phyloP scores from a whole-genome alignment of 2,113 vertebrate species.

The Capricornis sumatraensis region DNA sequence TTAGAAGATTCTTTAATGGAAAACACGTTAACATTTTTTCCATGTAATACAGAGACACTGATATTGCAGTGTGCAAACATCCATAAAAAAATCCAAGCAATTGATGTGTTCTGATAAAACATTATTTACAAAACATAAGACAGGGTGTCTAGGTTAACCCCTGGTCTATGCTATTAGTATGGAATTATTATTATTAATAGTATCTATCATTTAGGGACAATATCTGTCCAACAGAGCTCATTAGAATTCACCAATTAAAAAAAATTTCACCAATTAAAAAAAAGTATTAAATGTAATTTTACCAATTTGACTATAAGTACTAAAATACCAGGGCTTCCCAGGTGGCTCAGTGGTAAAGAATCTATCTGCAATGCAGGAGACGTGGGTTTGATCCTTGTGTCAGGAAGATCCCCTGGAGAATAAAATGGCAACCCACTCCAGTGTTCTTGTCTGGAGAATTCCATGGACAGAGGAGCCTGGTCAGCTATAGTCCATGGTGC shows the following conservation, averaged over 20 bases:
- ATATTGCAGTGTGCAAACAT: neutral
- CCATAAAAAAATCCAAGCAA: neutral
- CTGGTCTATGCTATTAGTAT: neutral
- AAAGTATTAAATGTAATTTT: neutral
- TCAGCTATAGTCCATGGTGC: neutral
- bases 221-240: neutral
- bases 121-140: neutral
- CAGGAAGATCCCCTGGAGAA: neutral
- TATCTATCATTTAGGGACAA: neutral
- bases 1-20: neutral
- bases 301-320: neutral
- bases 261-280: neutral
- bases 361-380: neutral
- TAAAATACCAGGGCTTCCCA: neutral
- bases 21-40: neutral
- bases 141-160: neutral
- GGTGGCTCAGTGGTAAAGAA: neutral
- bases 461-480: neutral
- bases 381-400: neutral
- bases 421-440: neutral
- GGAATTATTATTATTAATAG: neutral
- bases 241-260: neutral
- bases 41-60: neutral
- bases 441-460: neutral
- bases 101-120: neutral